A percentile compares a stretch with the other conserved stretches of the same genome.
These are phyloP conservation scores for Haplotaxodon microlepis DNA, from an alignment of 2,113 vertebrate species.

Conservation along the genomic window DNA sequence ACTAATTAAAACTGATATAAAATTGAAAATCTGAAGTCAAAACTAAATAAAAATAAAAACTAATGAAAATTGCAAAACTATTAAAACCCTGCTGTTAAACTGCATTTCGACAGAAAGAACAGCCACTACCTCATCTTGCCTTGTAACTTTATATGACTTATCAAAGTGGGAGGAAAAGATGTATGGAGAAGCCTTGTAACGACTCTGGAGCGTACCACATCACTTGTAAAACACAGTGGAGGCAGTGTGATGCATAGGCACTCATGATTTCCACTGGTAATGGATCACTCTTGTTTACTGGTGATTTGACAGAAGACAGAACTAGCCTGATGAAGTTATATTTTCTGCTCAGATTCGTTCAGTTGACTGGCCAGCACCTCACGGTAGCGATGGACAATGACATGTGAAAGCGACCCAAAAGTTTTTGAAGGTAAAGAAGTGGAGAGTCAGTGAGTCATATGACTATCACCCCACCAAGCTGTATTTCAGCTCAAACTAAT, in stretches of 20 bases:
- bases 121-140: background rate
- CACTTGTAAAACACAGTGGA: background rate
- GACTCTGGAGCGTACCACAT: background rate
- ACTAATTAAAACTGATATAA: background rate
- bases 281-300: background rate
- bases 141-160: background rate
- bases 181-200: background rate
- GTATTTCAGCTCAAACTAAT: background rate
- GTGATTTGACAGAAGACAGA: background rate
- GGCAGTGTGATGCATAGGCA: background rate
- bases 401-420: accelerated
- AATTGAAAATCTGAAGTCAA: background rate
- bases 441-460: background rate
- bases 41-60: background rate
- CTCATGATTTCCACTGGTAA: background rate
- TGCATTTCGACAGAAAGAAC: background rate
- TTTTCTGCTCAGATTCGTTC: background rate
- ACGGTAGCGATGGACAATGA: background rate
- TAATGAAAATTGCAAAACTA: background rate
- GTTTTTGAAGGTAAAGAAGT: background rate
- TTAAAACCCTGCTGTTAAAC: background rate
- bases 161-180: background rate
- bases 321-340: background rate
- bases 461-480: background rate
- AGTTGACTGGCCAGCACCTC: background rate